phyloP scores from a whole-genome alignment of 2,888 invertebrate species.

The Ennomos quercinarius region DNA sequence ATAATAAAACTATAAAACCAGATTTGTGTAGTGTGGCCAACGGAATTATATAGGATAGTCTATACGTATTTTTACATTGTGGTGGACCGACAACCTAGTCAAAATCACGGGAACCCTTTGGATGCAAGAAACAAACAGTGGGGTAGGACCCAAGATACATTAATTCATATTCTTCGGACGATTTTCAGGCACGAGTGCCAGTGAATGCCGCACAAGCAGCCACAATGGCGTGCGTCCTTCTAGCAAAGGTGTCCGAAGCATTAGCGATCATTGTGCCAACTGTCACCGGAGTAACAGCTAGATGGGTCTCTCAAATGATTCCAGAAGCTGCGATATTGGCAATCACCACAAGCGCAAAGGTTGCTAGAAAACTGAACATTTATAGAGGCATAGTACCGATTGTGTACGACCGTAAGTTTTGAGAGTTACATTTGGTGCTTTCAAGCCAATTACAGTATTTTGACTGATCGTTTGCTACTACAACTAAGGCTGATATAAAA shows the following conservation, averaged over 20 bases:
- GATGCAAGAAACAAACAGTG: no score
- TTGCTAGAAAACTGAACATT: conserved; percentile 85
- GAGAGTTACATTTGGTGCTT: conserved; percentile 1
- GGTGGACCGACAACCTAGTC: no score
- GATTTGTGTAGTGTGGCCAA: no score
- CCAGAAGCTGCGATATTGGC: conserved; percentile 45
- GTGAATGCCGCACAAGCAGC: conserved; percentile 52
- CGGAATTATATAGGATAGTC: no score
- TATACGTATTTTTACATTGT: no score
- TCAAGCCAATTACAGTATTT: no score
- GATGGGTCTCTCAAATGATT: conserved; percentile 40
- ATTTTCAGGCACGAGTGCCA: conserved; percentile 44
- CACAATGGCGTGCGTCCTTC: conserved; percentile 42
- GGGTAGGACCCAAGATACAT: neutral
- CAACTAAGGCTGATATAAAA: no score
- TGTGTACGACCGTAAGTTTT: conserved; percentile 63
- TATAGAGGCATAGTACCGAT: conserved; percentile 67
- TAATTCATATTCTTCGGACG: neutral
- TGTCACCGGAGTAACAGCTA: conserved; percentile 49
- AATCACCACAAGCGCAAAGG: conserved; percentile 46
- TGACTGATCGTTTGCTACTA: no score
- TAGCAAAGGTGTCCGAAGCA: conserved; percentile 39
- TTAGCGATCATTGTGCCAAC: conserved; percentile 46
- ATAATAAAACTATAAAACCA: no score
- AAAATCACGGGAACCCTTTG: no score